These are phyloP conservation scores for Eudasyphora cyanicolor DNA, from an alignment of 2,888 invertebrate species.

Conservation along the genomic window DNA sequence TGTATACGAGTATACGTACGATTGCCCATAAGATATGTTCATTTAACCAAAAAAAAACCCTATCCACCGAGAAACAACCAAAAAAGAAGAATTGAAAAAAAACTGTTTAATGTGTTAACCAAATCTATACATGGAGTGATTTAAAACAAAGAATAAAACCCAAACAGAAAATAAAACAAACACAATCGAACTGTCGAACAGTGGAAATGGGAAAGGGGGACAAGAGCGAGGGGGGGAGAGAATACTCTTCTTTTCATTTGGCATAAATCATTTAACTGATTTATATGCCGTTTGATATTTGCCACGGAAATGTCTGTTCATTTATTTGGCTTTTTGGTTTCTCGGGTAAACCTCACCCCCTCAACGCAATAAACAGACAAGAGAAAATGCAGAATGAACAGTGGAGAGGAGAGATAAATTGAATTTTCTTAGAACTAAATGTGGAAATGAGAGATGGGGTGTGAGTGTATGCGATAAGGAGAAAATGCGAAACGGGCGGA, in stretches of 20 bases:
- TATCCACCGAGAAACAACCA: too few relatives aligned
- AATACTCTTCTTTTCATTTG: slow-evolving; percentile 45
- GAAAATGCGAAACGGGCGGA: not conserved
- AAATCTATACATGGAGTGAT: not conserved
- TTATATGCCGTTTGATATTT: slow-evolving; percentile 74
- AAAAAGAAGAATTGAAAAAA: not conserved
- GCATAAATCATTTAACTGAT: slow-evolving; percentile 74
- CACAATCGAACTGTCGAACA: not conserved
- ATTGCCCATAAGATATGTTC: not conserved
- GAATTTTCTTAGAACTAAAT: slow-evolving; percentile 2
- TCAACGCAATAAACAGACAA: not conserved
- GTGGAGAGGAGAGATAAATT: not conserved
- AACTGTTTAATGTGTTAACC: not conserved
- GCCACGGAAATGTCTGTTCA: not conserved
- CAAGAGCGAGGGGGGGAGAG: not conserved
- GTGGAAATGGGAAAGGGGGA: not conserved
- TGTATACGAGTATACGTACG: not conserved
- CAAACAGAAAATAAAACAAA: not conserved
- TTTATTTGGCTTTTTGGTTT: slow-evolving; percentile 10
- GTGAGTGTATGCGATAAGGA: not conserved
- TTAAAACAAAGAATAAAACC: not conserved
- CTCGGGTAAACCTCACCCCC: not conserved
- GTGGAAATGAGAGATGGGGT: not conserved
- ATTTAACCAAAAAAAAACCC: too few relatives aligned
- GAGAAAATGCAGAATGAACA: not conserved